Evolutionary conservation across 2,888 invertebrate genomes (phyloP).

Genomic region (Pseudoips prasinana): DNA sequence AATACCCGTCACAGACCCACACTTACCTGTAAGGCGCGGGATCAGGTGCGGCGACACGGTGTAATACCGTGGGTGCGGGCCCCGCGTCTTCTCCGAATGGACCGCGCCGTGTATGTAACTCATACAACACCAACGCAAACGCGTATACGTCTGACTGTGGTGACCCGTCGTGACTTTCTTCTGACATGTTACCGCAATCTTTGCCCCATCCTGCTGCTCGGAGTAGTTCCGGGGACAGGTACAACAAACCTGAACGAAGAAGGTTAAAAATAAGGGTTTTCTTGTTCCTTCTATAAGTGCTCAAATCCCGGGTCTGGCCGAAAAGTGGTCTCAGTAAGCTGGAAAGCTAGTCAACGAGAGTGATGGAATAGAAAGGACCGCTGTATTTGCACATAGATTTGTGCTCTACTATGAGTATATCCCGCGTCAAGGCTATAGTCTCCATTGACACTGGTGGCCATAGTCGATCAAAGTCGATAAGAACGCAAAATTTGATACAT

Average conservation of each 20-base stretch:
- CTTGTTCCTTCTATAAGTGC: too few species aligned
- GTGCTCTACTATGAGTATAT: too few species aligned
- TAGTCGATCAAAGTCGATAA: too few species aligned
- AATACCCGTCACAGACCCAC: conserved; percentile 45
- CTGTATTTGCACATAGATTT: too few species aligned
- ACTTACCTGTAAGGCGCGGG: conserved; percentile 83
- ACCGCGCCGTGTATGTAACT: conserved; percentile 92
- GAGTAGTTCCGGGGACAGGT: conserved; percentile 91
- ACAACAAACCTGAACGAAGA: conserved; percentile 84
- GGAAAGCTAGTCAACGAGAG: neutral
- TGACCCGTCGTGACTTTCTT: conserved; percentile 76
- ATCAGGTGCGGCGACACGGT: conserved; percentile 79
- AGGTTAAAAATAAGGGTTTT: neutral
- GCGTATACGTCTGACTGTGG: conserved; percentile 93
- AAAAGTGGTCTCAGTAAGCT: too few species aligned
- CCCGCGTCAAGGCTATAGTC: too few species aligned
- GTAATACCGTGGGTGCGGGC: conserved; percentile 84
- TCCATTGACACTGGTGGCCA: too few species aligned
- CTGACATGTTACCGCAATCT: conserved; percentile 43
- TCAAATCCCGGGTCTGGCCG: neutral
- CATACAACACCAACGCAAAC: conserved; percentile 94
- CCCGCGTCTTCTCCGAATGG: conserved; percentile 90
- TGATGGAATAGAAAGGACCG: too few species aligned
- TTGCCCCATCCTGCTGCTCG: conserved; percentile 72
- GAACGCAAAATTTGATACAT: too few species aligned